Evolutionary conservation across 2,113 vertebrate species (phyloP).

Genomic region (Ageneiosus marmoratus): DNA sequence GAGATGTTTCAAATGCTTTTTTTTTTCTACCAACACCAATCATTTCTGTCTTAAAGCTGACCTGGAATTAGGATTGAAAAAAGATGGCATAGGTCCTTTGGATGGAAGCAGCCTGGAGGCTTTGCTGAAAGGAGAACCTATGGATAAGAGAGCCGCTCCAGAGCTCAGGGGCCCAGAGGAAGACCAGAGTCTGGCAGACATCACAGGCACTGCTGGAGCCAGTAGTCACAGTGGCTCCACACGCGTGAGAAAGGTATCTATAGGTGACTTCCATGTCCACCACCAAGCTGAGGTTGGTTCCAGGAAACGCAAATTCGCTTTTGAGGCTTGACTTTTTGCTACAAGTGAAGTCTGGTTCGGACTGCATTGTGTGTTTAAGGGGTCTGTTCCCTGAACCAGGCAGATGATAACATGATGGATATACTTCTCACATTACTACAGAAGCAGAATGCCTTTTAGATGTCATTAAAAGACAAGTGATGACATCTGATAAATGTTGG

Average conservation of each 20-base stretch:
- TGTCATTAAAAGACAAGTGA: not conserved
- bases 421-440: not conserved
- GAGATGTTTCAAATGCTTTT: not conserved
- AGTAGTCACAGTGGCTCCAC: slow-evolving; percentile 77
- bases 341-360: not conserved
- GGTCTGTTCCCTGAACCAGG: not conserved
- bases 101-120: slow-evolving; percentile 95
- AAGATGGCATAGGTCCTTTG: slow-evolving; percentile 81
- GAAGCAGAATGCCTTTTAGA: not conserved
- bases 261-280: not conserved
- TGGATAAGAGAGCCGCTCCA: slow-evolving; percentile 81
- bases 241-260: slow-evolving; percentile 81
- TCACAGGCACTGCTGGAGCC: slow-evolving; percentile 74
- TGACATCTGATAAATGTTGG: not conserved
- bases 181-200: slow-evolving; percentile 82
- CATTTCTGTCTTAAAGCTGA: slow-evolving; percentile 65
- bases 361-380: not conserved
- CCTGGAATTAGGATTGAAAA: slow-evolving; percentile 86
- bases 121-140: slow-evolving; percentile 84
- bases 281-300: not conserved
- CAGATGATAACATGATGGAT: not conserved
- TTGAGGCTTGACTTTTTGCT: not conserved
- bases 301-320: not conserved
- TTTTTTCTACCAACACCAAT: not conserved
- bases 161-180: slow-evolving; percentile 80